A percentile compares a stretch with the other conserved stretches of the same genome.
These are phyloP conservation scores for Halcyon leucocephala DNA, from an alignment of 2,797 vertebrate species.

Conservation along the genomic window DNA sequence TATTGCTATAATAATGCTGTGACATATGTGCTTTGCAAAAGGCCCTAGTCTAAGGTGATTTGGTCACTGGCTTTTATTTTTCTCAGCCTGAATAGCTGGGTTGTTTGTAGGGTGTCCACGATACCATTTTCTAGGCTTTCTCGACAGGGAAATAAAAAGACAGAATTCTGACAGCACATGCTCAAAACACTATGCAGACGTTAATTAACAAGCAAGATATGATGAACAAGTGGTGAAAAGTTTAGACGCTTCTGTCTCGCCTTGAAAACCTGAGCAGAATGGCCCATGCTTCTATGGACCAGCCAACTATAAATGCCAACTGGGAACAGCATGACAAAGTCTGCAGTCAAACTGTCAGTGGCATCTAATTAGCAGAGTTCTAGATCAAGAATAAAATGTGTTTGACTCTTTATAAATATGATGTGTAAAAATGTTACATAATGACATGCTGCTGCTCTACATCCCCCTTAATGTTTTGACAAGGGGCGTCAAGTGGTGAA, in stretches of 20 bases:
- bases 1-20: background rate
- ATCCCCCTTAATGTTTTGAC: constrained; percentile 73
- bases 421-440: constrained; percentile 74
- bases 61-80: background rate
- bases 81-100: background rate
- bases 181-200: constrained; percentile 2
- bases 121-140: background rate
- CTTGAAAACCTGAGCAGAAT: constrained; percentile 51
- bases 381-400: constrained; percentile 67
- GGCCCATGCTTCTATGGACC: constrained; percentile 25
- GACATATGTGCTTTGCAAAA: background rate
- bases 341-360: constrained; percentile 65
- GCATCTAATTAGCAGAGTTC: constrained; percentile 63
- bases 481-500: constrained; percentile 67
- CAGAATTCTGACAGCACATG: constrained; percentile 39
- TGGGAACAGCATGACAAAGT: constrained; percentile 33
- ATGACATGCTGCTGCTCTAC: constrained; percentile 71
- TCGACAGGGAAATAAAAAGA: background rate
- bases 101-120: background rate
- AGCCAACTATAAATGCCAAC: constrained; percentile 59
- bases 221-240: constrained; percentile 57
- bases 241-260: constrained; percentile 11
- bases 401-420: constrained; percentile 71
- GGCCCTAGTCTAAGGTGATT: background rate
- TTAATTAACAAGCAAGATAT: constrained; percentile 46